Percentiles rank a stretch among this genome's conserved stretches.
Conservation (phyloP, 2,888 invertebrate species). For the Chouioia cunea region DNA sequence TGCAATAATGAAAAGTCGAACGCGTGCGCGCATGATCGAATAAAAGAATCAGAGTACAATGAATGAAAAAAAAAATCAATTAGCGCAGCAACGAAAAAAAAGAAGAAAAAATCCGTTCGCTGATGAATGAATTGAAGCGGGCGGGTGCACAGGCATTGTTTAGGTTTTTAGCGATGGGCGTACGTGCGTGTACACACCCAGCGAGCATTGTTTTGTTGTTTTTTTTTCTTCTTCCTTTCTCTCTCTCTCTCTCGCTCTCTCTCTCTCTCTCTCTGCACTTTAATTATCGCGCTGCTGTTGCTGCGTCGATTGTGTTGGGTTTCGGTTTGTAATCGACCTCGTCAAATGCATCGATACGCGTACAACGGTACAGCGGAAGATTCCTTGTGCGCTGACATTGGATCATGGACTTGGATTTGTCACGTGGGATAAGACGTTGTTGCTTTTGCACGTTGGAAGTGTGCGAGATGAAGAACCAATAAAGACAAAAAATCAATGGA, state of each 20-base stretch:
- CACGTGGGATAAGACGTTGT: no score
- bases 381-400: no score
- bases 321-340: no score
- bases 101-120: not conserved
- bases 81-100: not conserved
- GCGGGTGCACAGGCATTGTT: slow-evolving; percentile 7
- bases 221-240: not conserved
- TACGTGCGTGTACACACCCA: not conserved
- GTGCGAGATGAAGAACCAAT: no score
- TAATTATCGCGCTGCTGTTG: slow-evolving; percentile 8
- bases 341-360: not conserved
- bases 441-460: no score
- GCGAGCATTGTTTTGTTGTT: not conserved
- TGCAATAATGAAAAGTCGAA: not conserved
- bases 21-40: slow-evolving; percentile 20
- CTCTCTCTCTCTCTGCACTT: not conserved
- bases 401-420: no score
- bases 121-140: slow-evolving; percentile 27
- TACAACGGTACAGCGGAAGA: not conserved
- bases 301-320: no score
- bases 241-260: not conserved
- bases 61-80: slow-evolving; percentile 21
- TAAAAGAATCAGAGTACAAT: slow-evolving; percentile 5
- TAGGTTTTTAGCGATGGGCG: not conserved
- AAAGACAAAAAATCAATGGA: no score